A percentile compares a stretch with the other conserved stretches of the same genome.
Conservation (phyloP, 2,888 invertebrate species). For the Lepidocyrtinus sp. region DNA sequence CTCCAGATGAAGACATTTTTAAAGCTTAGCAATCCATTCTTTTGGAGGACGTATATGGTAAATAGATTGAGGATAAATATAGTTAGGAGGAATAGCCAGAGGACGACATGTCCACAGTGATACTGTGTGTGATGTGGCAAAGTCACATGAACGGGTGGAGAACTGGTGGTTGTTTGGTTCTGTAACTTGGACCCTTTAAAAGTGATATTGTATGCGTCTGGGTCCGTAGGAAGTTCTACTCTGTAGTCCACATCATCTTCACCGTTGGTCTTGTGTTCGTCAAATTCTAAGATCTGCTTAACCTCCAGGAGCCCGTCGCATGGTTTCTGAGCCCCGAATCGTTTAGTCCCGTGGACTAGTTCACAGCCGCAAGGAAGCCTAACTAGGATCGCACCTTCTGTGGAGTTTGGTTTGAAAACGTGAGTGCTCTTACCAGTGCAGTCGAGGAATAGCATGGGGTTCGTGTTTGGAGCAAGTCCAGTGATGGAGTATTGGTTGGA, state of each 20-base stretch:
- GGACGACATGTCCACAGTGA: conserved; percentile 43
- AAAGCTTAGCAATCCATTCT: conserved; percentile 31
- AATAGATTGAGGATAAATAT: conserved; percentile 33
- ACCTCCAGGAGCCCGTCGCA: conserved; percentile 41
- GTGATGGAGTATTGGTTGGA: conserved; percentile 51
- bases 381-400: conserved; percentile 46
- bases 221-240: conserved; percentile 23
- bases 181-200: conserved; percentile 19
- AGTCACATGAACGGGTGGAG: background rate
- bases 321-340: conserved; percentile 33
- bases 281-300: conserved; percentile 45
- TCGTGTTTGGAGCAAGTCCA: conserved; percentile 21
- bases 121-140: background rate
- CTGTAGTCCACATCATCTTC: conserved; percentile 32
- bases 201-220: conserved; percentile 35
- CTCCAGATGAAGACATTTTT: background rate
- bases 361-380: conserved; percentile 55
- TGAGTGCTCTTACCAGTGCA: conserved; percentile 32
- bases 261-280: background rate
- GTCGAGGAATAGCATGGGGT: conserved; percentile 14
- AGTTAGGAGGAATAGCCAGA: conserved; percentile 45
- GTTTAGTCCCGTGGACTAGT: conserved; percentile 28
- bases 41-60: conserved; percentile 34
- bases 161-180: background rate
- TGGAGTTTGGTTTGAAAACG: conserved; percentile 35